These are phyloP conservation scores for Melozone crissalis DNA, from an alignment of 2,113 vertebrate genomes.

Conservation along the genomic window DNA sequence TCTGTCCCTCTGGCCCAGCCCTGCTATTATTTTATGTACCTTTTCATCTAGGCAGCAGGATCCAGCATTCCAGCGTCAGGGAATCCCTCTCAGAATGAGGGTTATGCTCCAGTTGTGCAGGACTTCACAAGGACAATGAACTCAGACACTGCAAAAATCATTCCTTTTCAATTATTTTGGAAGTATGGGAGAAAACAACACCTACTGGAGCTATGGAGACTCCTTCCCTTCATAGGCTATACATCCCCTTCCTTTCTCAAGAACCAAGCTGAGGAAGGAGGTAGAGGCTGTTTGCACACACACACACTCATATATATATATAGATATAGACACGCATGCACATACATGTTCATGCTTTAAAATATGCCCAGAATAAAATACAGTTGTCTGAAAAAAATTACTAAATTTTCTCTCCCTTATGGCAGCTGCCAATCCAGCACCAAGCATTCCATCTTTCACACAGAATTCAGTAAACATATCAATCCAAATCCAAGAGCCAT, in stretches of 20 bases:
- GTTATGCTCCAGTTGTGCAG: not conserved
- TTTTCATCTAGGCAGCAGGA: not conserved
- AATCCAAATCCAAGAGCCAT: constrained; percentile 19
- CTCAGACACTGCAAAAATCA: not conserved
- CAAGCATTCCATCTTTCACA: not conserved
- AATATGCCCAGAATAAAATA: not conserved
- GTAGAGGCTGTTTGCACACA: not conserved
- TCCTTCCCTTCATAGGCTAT: not conserved
- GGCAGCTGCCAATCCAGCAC: not conserved
- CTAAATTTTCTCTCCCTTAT: not conserved
- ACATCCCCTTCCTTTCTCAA: not conserved
- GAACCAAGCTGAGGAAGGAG: not conserved
- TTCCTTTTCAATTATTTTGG: not conserved
- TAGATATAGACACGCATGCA: not conserved
- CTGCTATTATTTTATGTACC: not conserved
- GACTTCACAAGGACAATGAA: not conserved
- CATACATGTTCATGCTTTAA: not conserved
- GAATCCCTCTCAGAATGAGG: not conserved
- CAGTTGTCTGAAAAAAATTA: not conserved
- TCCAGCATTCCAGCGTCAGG: not conserved
- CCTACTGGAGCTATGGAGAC: not conserved
- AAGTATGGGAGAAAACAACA: not conserved
- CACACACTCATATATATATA: no score
- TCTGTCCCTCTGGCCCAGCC: not conserved
- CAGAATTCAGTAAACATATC: constrained; percentile 31